A percentile compares a stretch with the other conserved stretches of the same genome.
Evolutionary conservation across 1,140 invertebrate species (phyloP).

Genomic region (Nixonia krombeini): DNA sequence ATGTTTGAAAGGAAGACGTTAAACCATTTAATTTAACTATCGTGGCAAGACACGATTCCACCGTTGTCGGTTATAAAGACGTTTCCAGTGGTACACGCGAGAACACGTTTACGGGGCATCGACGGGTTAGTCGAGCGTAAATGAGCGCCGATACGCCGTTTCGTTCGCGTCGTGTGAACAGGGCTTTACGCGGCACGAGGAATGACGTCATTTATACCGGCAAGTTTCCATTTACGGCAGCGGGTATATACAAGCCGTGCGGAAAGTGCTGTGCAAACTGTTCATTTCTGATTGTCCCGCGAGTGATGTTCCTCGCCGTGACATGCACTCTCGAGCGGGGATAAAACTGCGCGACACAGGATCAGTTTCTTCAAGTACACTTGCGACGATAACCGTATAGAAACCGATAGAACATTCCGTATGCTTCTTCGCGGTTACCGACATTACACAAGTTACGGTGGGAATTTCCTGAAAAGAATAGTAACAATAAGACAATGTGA

Average conservation of each 20-base stretch:
- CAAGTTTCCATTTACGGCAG: conserved; percentile 40
- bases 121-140: conserved; percentile 6
- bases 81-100: background rate
- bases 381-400: too few species aligned
- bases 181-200: conserved; percentile 19
- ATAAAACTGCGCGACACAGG: too few species aligned
- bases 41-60: too few species aligned
- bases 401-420: too few species aligned
- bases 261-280: conserved; percentile 23
- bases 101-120: background rate
- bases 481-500: too few species aligned
- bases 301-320: conserved; percentile 1
- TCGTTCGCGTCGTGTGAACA: conserved; percentile 38
- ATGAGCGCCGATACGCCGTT: conserved; percentile 22
- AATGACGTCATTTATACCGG: conserved; percentile 34
- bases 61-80: background rate
- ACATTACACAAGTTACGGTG: too few species aligned
- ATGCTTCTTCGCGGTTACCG: too few species aligned
- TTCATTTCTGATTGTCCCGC: conserved; percentile 22
- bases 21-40: too few species aligned
- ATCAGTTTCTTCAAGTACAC: too few species aligned
- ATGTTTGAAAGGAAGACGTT: too few species aligned
- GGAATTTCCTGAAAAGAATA: too few species aligned
- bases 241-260: conserved; percentile 14
- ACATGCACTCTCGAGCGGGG: too few species aligned